Base-by-base conservation (phyloP, 2,888 invertebrate species). In the Apotomis capreana region DNA sequence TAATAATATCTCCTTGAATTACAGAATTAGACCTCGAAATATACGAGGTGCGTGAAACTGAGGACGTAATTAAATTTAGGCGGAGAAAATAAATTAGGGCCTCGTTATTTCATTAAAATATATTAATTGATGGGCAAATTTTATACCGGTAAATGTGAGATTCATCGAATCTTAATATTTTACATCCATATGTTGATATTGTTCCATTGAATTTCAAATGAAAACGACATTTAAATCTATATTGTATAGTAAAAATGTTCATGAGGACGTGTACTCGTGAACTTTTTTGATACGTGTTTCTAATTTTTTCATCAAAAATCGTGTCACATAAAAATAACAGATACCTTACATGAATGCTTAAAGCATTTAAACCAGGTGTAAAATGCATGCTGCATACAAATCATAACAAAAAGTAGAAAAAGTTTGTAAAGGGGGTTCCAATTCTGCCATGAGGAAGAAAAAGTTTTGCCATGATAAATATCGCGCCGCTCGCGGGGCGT, bases 391-490 rank as follows among this genome's bases (percentile, higher is more conserved):
- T 26, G 26, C 26, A 26, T 26, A 26, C 26, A 26, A 26, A 26
- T 26, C 26, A 26, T 26, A 44, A 46, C 44, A 5, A 46, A 44
- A 55, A 26, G 6, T 8, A 55, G 5, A 5, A 26, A 5, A 71
- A 62, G 36, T 71, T 71, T 62, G 40, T 89, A 88, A 89, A 88
- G 87, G 78, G 85, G 87, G 84, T 85, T 79, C 69, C 81, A 83
- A 78, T 83, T 83, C 83, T 81, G 80, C 83, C 83, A 84, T 84
- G 83, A 83, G 80, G 81, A 85, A 86, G 87, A 89, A 91, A 90
- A 91, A 91, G 86, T 91, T 90, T 83, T 83, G 77, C 82, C 82
- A 82, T 87, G 90, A 91, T 91, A 91, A 91, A 89, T 90, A 88
- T 89, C 88, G 86, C 73, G 36, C 59, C 13, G 44, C 57, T 88